These are phyloP conservation scores for Champsocephalus esox DNA, from an alignment of 2,797 vertebrate species.

Conservation along the genomic window DNA sequence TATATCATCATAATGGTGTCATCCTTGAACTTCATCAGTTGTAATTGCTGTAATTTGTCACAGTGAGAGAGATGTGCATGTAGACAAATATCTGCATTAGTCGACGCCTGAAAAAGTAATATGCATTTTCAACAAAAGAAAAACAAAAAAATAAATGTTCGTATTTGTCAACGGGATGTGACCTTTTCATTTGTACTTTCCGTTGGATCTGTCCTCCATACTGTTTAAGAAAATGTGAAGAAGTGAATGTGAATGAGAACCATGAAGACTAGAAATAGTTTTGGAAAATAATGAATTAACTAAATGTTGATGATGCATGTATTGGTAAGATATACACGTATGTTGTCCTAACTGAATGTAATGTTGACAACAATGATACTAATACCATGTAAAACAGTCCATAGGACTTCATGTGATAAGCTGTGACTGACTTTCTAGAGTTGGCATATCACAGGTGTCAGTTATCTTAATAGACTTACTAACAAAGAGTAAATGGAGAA, in stretches of 20 bases:
- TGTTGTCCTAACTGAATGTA: neutral
- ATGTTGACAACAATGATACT: neutral
- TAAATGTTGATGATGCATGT: neutral
- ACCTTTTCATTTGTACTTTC: neutral
- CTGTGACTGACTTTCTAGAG: neutral
- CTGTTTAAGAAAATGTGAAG: neutral
- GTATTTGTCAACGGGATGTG: neutral
- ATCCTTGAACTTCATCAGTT: constrained; percentile 85
- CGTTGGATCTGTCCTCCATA: neutral
- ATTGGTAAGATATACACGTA: neutral
- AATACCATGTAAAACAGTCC: neutral
- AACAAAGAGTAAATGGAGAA: constrained; percentile 49
- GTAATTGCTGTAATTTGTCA: constrained; percentile 85
- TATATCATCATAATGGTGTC: constrained; percentile 83
- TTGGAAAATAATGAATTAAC: too few species aligned
- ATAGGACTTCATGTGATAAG: neutral
- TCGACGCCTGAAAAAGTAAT: constrained; percentile 27
- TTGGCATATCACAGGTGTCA: constrained; percentile 11
- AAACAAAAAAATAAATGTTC: neutral
- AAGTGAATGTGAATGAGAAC: neutral
- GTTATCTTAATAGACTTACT: constrained; percentile 41
- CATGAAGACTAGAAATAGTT: neutral
- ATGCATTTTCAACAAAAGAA: neutral
- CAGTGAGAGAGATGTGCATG: constrained; percentile 58
- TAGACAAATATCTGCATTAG: constrained; percentile 44